These are phyloP conservation scores for Psilopsiagon aymara DNA, from an alignment of 2,113 vertebrate genomes.

Conservation along the genomic window DNA sequence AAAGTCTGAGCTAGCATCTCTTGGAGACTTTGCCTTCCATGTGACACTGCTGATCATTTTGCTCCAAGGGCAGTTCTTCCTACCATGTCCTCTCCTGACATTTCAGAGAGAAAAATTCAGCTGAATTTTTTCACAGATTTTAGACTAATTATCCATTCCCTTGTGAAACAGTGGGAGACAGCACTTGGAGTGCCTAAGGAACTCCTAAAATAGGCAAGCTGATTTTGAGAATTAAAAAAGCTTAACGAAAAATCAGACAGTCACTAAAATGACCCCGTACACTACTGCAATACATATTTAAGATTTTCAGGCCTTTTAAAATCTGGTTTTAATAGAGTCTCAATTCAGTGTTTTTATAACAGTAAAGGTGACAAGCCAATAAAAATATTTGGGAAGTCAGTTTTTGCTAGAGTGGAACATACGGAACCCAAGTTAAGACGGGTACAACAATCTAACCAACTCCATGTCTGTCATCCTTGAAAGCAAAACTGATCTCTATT, in stretches of 20 bases:
- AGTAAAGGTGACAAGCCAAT: constrained; percentile 76
- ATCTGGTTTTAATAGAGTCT: constrained; percentile 73
- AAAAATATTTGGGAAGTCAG: constrained; percentile 74
- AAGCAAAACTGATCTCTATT: constrained; percentile 66
- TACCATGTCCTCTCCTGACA: not conserved
- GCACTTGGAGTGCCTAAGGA: not conserved
- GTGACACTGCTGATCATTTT: not conserved
- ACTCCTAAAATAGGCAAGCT: not conserved
- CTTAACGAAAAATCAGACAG: constrained; percentile 8
- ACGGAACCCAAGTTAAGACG: constrained; percentile 63
- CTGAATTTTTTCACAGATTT: not conserved
- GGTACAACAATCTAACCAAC: constrained; percentile 50
- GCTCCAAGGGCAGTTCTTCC: not conserved
- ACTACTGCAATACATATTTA: not conserved
- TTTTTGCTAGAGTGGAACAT: constrained; percentile 66
- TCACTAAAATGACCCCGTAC: not conserved
- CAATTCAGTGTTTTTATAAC: constrained; percentile 66
- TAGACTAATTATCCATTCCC: not conserved
- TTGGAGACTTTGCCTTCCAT: not conserved
- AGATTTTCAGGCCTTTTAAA: constrained; percentile 46
- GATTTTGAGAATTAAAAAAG: constrained; percentile 24
- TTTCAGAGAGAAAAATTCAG: not conserved
- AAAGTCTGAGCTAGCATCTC: not conserved
- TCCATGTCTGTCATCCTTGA: constrained; percentile 53
- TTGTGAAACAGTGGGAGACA: not conserved